These are phyloP conservation scores for Raja brachyura DNA, from an alignment of 2,113 vertebrate genomes.

Conservation along the genomic window DNA sequence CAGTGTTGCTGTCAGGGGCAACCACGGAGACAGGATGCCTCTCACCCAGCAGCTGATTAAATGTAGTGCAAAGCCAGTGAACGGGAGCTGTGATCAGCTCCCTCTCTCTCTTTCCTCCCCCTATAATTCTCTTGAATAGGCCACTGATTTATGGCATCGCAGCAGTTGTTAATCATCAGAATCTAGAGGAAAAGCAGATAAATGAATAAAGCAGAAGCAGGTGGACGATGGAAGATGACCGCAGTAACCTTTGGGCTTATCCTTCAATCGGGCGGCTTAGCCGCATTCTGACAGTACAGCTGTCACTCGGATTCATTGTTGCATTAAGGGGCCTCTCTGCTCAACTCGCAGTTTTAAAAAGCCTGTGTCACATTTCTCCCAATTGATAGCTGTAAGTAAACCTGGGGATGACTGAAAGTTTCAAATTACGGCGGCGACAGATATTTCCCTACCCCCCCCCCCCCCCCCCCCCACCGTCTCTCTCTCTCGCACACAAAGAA, in stretches of 20 bases:
- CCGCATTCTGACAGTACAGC: neutral
- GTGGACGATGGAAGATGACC: neutral
- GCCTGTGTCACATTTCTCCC: neutral
- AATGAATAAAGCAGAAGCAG: neutral
- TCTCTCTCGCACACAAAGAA: neutral
- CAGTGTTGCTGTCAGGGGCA: too few species aligned
- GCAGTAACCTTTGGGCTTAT: conserved; percentile 4
- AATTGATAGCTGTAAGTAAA: neutral
- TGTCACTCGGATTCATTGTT: neutral
- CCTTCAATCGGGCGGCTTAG: neutral
- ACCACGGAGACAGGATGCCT: too few species aligned
- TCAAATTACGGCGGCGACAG: neutral
- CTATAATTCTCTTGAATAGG: neutral
- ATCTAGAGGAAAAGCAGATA: neutral
- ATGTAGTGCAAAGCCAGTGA: neutral
- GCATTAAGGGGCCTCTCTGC: neutral
- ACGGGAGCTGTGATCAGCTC: neutral
- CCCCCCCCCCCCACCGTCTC: neutral
- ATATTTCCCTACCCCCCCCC: neutral
- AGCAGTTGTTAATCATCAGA: neutral
- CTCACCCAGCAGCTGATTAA: neutral
- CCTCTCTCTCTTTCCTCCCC: neutral
- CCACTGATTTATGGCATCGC: neutral
- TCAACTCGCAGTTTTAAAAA: neutral
- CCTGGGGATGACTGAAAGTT: neutral